Percentiles rank a stretch among this genome's conserved stretches.
These are phyloP conservation scores for Aphelenchoides fujianensis DNA, from an alignment of 1,140 invertebrate species.

Conservation along the genomic window DNA sequence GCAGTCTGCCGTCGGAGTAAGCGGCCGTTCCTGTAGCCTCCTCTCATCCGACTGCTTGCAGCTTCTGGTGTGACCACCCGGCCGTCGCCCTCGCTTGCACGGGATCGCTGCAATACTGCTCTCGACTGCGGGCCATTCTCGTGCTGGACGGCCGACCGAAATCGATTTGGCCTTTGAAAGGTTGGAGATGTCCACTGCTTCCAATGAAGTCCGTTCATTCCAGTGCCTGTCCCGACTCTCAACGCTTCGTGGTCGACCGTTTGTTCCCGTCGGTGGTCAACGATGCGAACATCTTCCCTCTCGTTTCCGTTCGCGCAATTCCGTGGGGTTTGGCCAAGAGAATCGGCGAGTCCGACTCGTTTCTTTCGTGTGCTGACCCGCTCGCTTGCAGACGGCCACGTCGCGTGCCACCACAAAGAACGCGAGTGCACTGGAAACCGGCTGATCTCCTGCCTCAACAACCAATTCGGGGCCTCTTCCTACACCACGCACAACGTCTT, in stretches of 20 bases:
- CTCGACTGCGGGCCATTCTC: slow-evolving; percentile 16
- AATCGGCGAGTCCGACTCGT: no score
- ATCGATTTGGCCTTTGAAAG: slow-evolving; percentile 38
- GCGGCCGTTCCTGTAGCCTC: no score
- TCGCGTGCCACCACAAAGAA: slow-evolving; percentile 34
- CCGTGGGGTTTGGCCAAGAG: slow-evolving; percentile 39
- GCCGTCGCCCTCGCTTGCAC: slow-evolving; percentile 25
- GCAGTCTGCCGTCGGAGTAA: background rate
- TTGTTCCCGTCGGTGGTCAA: slow-evolving; percentile 28
- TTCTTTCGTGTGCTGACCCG: no score
- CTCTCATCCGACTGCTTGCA: no score
- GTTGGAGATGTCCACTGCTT: no score
- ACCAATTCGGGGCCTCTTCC: slow-evolving; percentile 3
- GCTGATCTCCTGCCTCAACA: slow-evolving; percentile 26
- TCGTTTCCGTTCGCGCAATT: slow-evolving; percentile 33
- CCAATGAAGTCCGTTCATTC: no score
- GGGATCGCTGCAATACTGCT: slow-evolving; percentile 24
- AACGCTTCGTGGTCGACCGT: slow-evolving; percentile 32
- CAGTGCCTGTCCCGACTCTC: slow-evolving; percentile 40
- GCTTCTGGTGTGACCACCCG: slow-evolving; percentile 32
- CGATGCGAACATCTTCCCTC: background rate
- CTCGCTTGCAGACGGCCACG: slow-evolving; percentile 16
- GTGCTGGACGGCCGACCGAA: background rate
- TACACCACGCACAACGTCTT: slow-evolving; percentile 7
- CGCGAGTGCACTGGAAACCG: slow-evolving; percentile 32